phyloP scores from a whole-genome alignment of 1,140 invertebrate species.

The Pectinophora gossypiella region DNA sequence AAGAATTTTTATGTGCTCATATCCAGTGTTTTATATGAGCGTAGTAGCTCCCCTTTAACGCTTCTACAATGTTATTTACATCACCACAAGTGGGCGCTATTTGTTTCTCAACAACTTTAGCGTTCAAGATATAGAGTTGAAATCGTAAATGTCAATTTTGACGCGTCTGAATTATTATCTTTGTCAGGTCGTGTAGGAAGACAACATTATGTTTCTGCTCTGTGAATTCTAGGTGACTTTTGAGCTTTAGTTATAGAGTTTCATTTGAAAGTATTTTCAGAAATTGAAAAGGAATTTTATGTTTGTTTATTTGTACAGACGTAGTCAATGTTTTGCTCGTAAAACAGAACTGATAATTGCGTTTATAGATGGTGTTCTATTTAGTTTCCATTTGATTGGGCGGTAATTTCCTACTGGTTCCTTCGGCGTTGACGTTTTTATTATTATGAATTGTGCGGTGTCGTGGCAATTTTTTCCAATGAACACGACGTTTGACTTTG shows the following conservation, averaged over 20 bases:
- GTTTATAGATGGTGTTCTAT: constrained; percentile 62
- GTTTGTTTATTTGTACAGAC: constrained; percentile 10
- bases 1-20: constrained; percentile 72
- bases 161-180: not conserved
- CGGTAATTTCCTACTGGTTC: constrained; percentile 33
- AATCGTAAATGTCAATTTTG: not conserved
- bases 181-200: not conserved
- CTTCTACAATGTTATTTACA: not conserved
- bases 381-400: constrained; percentile 63
- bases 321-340: constrained; percentile 57
- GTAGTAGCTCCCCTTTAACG: constrained; percentile 57
- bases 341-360: constrained; percentile 59
- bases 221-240: not conserved
- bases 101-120: no score
- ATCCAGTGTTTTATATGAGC: constrained; percentile 67
- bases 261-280: constrained; percentile 6
- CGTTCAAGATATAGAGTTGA: not conserved
- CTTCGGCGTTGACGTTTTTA: constrained; percentile 53
- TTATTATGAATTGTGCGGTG: constrained; percentile 58
- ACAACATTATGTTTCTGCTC: not conserved
- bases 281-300: not conserved
- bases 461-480: not conserved
- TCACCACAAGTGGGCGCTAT: no score
- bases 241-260: constrained; percentile 13
- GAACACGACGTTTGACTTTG: not conserved